Evolutionary conservation across 1,140 invertebrate genomes (phyloP).

Genomic region (Pectinophora gossypiella): DNA sequence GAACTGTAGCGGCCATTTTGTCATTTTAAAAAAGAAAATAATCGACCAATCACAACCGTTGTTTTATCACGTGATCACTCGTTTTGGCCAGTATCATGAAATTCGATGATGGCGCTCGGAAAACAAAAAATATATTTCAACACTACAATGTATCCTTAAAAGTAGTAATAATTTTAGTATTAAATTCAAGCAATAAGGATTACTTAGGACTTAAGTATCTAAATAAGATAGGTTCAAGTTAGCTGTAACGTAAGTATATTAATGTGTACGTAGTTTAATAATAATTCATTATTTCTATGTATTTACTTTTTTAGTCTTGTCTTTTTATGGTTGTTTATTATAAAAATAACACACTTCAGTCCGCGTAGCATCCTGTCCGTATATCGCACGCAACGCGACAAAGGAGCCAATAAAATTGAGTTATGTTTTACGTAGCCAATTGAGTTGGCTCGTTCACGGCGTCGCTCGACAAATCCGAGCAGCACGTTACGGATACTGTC

Average conservation of each 20-base stretch:
- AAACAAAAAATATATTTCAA: conserved; percentile 34
- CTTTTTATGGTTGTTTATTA: no score
- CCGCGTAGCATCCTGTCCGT: no score
- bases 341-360: background rate
- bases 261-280: no score
- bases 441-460: conserved; percentile 3
- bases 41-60: background rate
- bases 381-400: no score
- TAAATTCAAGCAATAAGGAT: conserved; percentile 39
- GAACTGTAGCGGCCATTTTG: background rate
- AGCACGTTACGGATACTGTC: background rate
- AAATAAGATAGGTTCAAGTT: conserved; percentile 18
- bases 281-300: no score
- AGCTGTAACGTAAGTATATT: conserved; percentile 17
- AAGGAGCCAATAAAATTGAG: no score
- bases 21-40: background rate
- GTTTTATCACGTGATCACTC: background rate
- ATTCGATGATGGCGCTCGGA: background rate
- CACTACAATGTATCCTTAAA: conserved; percentile 43
- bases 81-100: background rate
- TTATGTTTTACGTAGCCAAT: background rate
- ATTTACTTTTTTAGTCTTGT: no score
- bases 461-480: background rate
- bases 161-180: conserved; percentile 24
- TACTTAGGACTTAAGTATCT: conserved; percentile 26